These are phyloP conservation scores for Fulmarus glacialis DNA, from an alignment of 2,113 vertebrate genomes.

Conservation along the genomic window DNA sequence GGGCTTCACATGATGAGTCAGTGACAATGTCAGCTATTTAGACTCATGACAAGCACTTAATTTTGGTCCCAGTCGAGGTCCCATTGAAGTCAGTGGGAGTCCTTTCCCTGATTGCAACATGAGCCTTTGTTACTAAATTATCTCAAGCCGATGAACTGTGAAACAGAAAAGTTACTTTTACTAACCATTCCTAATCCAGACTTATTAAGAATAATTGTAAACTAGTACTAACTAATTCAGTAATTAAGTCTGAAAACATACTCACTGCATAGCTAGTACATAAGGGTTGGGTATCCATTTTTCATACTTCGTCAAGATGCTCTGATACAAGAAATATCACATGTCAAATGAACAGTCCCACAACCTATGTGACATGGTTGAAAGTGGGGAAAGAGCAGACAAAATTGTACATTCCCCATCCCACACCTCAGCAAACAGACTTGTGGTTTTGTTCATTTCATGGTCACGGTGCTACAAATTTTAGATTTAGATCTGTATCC, in stretches of 20 bases:
- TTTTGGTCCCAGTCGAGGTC: conserved; percentile 29
- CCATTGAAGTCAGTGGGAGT: conserved; percentile 43
- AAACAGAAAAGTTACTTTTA: conserved; percentile 54
- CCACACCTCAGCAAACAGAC: background rate
- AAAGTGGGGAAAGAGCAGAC: background rate
- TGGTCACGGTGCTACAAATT: background rate
- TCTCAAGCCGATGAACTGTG: conserved; percentile 35
- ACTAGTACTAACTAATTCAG: background rate
- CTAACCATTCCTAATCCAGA: conserved; percentile 33
- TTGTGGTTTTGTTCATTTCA: background rate
- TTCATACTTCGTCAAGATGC: background rate
- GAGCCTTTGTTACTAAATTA: conserved; percentile 56
- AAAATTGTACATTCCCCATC: background rate
- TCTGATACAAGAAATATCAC: background rate
- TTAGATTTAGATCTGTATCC: background rate
- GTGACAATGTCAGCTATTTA: conserved; percentile 75
- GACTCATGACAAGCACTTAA: conserved; percentile 35
- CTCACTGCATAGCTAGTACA: background rate
- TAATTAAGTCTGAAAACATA: conserved; percentile 14
- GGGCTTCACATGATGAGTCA: conserved; percentile 70
- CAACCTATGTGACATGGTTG: background rate
- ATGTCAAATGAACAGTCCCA: background rate
- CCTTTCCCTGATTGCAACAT: conserved; percentile 48
- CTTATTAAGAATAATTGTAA: background rate
- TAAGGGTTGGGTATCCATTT: background rate